These are phyloP conservation scores for Zaprionus gabonicus DNA, from an alignment of 1,140 invertebrate species.

Conservation along the genomic window DNA sequence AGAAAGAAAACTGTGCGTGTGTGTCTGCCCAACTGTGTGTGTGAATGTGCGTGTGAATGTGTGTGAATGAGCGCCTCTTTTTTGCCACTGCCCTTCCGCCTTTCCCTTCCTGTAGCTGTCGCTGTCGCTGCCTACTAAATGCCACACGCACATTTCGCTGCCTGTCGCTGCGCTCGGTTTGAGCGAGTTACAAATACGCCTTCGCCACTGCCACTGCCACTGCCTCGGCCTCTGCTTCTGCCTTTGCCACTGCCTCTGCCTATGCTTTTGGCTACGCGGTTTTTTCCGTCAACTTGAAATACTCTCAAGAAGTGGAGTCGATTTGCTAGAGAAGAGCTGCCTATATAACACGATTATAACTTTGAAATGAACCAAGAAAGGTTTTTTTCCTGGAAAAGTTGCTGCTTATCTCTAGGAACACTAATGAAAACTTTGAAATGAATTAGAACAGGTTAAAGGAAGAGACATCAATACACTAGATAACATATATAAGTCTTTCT, in stretches of 20 bases:
- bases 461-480: too few relatives aligned
- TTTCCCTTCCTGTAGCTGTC: slow-evolving; percentile 6
- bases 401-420: too few relatives aligned
- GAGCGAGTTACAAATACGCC: slow-evolving; percentile 77
- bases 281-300: slow-evolving; percentile 2
- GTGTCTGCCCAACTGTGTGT: slow-evolving; percentile 22
- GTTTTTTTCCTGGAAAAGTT: too few relatives aligned
- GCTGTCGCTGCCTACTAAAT: slow-evolving; percentile 45
- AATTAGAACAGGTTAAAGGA: too few relatives aligned
- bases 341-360: too few relatives aligned
- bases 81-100: slow-evolving; percentile 17
- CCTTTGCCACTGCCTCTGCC: not conserved
- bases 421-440: too few relatives aligned
- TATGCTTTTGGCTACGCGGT: not conserved
- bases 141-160: slow-evolving; percentile 75
- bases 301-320: not conserved
- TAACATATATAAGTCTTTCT: too few relatives aligned
- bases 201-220: slow-evolving; percentile 12
- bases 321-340: not conserved
- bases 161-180: slow-evolving; percentile 61
- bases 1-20: slow-evolving; percentile 31
- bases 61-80: slow-evolving; percentile 1
- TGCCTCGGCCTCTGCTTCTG: not conserved
- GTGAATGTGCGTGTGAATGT: not conserved
- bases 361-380: too few relatives aligned